phyloP scores from a whole-genome alignment of 2,888 invertebrate genomes.

The Osmoderma eremita region DNA sequence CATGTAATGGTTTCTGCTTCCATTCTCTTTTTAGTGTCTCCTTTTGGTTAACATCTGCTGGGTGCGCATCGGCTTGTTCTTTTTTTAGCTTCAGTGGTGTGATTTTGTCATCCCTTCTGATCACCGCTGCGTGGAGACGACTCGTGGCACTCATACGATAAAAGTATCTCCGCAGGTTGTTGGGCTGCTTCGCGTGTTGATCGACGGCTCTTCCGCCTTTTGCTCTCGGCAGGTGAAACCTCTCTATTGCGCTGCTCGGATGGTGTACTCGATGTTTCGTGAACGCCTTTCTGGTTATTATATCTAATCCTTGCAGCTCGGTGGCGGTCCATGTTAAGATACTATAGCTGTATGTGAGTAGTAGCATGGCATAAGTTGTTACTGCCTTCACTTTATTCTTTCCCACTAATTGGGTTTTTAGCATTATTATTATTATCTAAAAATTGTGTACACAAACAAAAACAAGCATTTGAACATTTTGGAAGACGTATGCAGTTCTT shows the following conservation, averaged over 20 bases:
- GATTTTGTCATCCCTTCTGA: neutral
- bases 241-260: conserved; percentile 19
- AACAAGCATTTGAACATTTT: too few relatives aligned
- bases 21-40: neutral
- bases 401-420: neutral
- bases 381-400: neutral
- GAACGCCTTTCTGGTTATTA: conserved; percentile 25
- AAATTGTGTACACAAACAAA: too few relatives aligned
- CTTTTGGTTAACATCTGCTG: too few relatives aligned
- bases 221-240: conserved; percentile 7
- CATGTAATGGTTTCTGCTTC: conserved; percentile 22
- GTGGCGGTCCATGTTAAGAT: too few relatives aligned
- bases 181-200: neutral
- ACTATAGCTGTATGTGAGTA: conserved; percentile 26
- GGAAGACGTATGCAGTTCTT: too few relatives aligned
- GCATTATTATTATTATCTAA: too few relatives aligned
- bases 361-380: neutral
- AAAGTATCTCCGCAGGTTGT: conserved; percentile 24
- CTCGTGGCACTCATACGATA: neutral
- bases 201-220: neutral
- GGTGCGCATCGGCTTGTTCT: neutral
- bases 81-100: conserved; percentile 9
- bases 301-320: conserved; percentile 17
- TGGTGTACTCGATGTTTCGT: conserved; percentile 33
- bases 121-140: conserved; percentile 1